Evolutionary conservation across 2,888 invertebrate genomes (phyloP).

Genomic region (Heterodera filipjevi): DNA sequence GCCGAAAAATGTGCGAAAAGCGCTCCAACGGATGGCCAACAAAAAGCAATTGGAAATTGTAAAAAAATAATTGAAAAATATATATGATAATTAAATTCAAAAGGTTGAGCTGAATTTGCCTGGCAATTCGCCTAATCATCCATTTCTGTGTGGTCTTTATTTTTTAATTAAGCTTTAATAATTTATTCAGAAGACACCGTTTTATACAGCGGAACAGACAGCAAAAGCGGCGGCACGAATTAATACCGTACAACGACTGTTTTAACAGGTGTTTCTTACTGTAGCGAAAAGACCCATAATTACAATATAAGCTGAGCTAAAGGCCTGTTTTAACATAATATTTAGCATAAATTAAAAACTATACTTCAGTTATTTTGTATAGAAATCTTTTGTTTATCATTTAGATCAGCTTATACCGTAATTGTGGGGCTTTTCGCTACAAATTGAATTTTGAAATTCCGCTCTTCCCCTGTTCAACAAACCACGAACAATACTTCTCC

Average conservation of each 20-base stretch:
- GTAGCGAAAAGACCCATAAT: too few relatives aligned
- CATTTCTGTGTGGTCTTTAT: conserved; percentile 63
- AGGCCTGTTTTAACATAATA: too few relatives aligned
- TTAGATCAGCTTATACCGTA: too few relatives aligned
- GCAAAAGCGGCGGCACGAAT: conserved; percentile 89
- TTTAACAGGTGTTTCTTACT: conserved; percentile 78
- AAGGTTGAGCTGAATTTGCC: conserved; percentile 75
- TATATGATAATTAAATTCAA: background rate
- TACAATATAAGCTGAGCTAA: too few relatives aligned
- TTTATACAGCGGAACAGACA: conserved; percentile 87
- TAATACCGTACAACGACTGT: conserved; percentile 94
- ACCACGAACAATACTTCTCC: too few relatives aligned
- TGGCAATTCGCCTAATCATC: conserved; percentile 86
- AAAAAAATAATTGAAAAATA: conserved; percentile 18
- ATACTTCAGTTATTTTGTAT: too few relatives aligned
- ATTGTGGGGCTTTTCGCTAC: too few relatives aligned
- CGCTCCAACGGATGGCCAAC: conserved; percentile 72
- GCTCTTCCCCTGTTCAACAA: too few relatives aligned
- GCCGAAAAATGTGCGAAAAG: conserved; percentile 88
- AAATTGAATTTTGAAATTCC: too few relatives aligned
- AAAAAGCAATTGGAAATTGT: conserved; percentile 68
- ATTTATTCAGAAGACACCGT: conserved; percentile 61
- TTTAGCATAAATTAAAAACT: too few relatives aligned
- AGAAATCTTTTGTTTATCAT: too few relatives aligned
- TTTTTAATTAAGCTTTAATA: background rate